phyloP scores from a whole-genome alignment of 2,797 vertebrate species.

The Gobio occitaniae region DNA sequence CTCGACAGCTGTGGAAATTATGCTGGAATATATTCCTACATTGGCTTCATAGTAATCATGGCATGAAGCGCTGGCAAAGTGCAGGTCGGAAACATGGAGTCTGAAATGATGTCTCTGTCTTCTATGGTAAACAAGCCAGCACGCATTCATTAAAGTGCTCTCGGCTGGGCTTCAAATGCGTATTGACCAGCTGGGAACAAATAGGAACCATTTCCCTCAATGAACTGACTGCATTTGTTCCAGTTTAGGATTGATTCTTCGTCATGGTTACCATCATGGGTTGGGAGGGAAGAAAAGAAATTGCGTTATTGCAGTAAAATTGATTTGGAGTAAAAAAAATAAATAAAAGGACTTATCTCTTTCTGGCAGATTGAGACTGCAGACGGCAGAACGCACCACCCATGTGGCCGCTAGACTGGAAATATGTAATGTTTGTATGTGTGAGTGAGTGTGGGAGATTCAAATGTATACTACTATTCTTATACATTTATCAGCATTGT shows the following conservation, averaged over 20 bases:
- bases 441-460: neutral
- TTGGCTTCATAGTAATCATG: constrained; percentile 64
- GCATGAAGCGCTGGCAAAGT: constrained; percentile 63
- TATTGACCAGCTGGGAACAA: constrained; percentile 79
- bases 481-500: constrained; percentile 36
- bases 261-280: constrained; percentile 70
- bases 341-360: constrained; percentile 51
- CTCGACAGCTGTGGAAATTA: constrained; percentile 59
- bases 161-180: constrained; percentile 69
- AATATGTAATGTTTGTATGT: constrained; percentile 26
- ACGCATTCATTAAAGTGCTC: constrained; percentile 74
- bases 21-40: constrained; percentile 65
- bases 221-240: constrained; percentile 77
- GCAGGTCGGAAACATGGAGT: constrained; percentile 63
- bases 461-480: neutral
- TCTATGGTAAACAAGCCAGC: constrained; percentile 73
- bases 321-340: constrained; percentile 64
- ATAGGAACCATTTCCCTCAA: constrained; percentile 73
- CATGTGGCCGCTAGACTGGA: constrained; percentile 5
- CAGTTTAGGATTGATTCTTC: constrained; percentile 76
- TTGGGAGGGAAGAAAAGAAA: constrained; percentile 68
- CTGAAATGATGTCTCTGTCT: constrained; percentile 71
- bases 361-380: constrained; percentile 63
- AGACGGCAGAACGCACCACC: constrained; percentile 52
- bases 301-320: constrained; percentile 69